Percentiles rank a stretch among this genome's conserved stretches.
Evolutionary conservation across 2,888 invertebrate genomes (phyloP).

Genomic region (Caenorhabditis afra): DNA sequence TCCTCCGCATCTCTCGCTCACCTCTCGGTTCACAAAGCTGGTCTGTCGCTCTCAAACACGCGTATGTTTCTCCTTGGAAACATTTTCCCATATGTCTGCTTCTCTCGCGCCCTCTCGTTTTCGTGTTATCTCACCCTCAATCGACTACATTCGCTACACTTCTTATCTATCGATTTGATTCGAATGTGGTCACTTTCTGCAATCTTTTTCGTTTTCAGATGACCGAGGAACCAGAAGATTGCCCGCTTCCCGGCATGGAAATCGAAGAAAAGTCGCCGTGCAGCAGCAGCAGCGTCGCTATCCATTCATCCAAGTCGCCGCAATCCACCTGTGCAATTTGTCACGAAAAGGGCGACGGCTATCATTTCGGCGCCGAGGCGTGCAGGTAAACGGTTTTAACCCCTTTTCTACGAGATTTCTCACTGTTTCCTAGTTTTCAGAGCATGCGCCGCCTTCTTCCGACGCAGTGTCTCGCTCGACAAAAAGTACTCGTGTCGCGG

Average conservation of each 20-base stretch:
- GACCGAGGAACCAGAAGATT: constrained; percentile 21
- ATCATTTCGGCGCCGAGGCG: constrained; percentile 57
- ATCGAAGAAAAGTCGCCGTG: background rate
- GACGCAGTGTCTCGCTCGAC: constrained; percentile 45
- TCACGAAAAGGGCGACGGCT: constrained; percentile 50
- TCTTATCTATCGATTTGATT: too few species aligned
- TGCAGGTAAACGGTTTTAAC: constrained; percentile 36
- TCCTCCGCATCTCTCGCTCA: constrained; percentile 6
- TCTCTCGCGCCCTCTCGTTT: background rate
- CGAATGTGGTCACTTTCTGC: too few species aligned
- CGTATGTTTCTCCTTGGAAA: constrained; percentile 7
- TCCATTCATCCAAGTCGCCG: too few species aligned
- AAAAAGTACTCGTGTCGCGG: constrained; percentile 39
- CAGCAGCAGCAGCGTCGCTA: too few species aligned
- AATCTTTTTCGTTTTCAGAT: too few species aligned
- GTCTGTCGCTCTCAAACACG: constrained; percentile 19
- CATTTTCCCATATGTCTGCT: background rate
- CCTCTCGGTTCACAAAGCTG: constrained; percentile 2
- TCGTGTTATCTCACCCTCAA: background rate
- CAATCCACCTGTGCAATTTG: constrained; percentile 45
- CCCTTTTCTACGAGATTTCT: too few species aligned
- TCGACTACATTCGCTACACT: constrained; percentile 23
- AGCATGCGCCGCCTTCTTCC: constrained; percentile 59
- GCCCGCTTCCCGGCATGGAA: constrained; percentile 15
- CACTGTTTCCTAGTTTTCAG: constrained; percentile 7